Base-by-base conservation (phyloP, 1,140 invertebrate species). In the Mizuhopecten yessoensis region DNA sequence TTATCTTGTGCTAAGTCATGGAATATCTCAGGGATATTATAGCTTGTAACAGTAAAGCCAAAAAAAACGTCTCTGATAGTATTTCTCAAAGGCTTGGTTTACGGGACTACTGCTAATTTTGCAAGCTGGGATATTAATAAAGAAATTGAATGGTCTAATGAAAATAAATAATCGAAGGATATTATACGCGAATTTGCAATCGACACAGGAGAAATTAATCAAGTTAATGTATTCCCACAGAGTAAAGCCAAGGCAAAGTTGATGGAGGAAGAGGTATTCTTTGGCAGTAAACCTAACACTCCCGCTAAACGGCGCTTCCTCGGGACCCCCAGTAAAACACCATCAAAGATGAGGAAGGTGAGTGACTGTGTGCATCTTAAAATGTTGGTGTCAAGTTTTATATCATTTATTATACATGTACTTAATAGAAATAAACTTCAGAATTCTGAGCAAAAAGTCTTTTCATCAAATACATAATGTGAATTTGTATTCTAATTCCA, bases 191-290 rank as follows among this genome's bases (percentile, higher is more conserved):
- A n/a, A n/a, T n/a, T n/a, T n/a, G n/a, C n/a, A n/a, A n/a, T n/a
- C n/a, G n/a, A n/a, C n/a, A n/a, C n/a, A n/a, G n/a, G n/a, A n/a
- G n/a, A n/a, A n/a, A n/a, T n/a, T n/a, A n/a, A n/a, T n/a, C n/a
- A n/a, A n/a, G n/a, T n/a, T n/a, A n/a, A n/a, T n/a, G n/a, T n/a
- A n/a, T 89, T 57, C 91, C 90, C 90, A 17, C 92, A 96, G 96
- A 94, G 95, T 45, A 94, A 95, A 91, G 93, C 93, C 13, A 94
- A 94, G 33, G 94, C 92, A 11, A 96, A 94, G 88, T 92, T 94
- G 36, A 96, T 94, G 89, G 95, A 96, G 87, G 95, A 96, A 91
- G 96, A 96, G 89, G 94, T 96, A 94, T 93, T 94, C 17, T 96
- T 88, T 94, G 96, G 96, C 33, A 96, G 95, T 86, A 96, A 96